phyloP scores from a whole-genome alignment of 2,797 vertebrate genomes.

The Acrossocheilus fasciatus region DNA sequence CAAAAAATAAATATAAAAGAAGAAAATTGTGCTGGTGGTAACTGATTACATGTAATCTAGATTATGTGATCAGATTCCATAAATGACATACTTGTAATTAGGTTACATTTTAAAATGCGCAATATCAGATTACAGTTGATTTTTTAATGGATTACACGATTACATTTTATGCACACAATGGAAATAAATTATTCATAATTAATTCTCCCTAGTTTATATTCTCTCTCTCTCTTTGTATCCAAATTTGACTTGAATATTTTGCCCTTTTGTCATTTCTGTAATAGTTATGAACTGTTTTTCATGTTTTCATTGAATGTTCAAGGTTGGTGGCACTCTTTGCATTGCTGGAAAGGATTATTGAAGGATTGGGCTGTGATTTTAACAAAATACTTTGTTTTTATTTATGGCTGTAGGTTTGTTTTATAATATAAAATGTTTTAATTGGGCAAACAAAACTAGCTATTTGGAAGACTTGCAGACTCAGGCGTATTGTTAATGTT shows the following conservation, averaged over 20 bases:
- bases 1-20: too few species aligned
- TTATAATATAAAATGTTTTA: too few species aligned
- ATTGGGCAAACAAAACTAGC: too few species aligned
- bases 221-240: neutral
- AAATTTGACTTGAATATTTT: neutral
- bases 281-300: neutral
- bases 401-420: neutral
- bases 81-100: neutral
- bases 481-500: too few species aligned
- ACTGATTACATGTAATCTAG: neutral
- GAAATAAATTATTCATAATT: neutral
- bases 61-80: neutral
- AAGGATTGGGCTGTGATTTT: neutral
- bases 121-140: neutral
- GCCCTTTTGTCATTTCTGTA: too few species aligned
- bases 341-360: too few species aligned
- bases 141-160: neutral
- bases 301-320: neutral
- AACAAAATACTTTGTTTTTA: neutral
- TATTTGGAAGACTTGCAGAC: too few species aligned
- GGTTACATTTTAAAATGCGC: neutral
- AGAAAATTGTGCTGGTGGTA: neutral
- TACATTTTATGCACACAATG: neutral
- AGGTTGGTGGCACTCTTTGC: neutral
- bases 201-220: neutral